Evolutionary conservation across 2,113 vertebrate genomes (phyloP), one percentile per base, ranked within the genome.

Genomic region (Struthio camelus): DNA sequence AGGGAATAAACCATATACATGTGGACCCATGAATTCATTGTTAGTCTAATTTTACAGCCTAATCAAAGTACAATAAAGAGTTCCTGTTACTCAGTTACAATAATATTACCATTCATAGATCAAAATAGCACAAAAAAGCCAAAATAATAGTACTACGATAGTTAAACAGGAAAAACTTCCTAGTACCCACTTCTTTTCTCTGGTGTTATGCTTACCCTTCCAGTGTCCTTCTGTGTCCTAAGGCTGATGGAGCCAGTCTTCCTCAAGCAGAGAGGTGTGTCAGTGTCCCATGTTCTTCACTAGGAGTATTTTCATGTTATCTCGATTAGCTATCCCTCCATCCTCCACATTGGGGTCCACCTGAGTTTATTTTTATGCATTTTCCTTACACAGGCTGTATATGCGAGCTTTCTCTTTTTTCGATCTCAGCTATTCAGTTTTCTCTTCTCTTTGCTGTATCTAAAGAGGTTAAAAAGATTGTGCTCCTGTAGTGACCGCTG

Each of bases 261-360:
- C 30, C 54, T 28, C 28, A 56, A 56, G 28, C 28, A 56, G 54
- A 56, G 34, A 36, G 7, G 2, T 51, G 20, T 38, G 3, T 11
- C 32, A 2, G 1, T 18, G 25, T 38, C 9, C 15, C 27, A 30
- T 38, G 2, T 1, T 59, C 38, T 25, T 28, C 25, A 6, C 32
- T 48, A 11, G 20, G 17, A 66, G 4, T 11, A 42, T 59, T 82
- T 82, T 65, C 19, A n/a, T 53, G 6, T 56, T 30, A 56, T 56
- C 4, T 7, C 71, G 6, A 25, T n/a, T 23, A 8, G 2, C 3
- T 70, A 42, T 40, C 32, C 28, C 32, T 77, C 53, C 64, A 17
- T 59, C 9, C 11, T 67, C 20, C 12, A 36, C 50, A 40, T 30
- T 61, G 14, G 46, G 30, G 14, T 6, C 2, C 19, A 9, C 34